phyloP scores from a whole-genome alignment of 2,888 invertebrate genomes.

The Cartodere bifasciata region DNA sequence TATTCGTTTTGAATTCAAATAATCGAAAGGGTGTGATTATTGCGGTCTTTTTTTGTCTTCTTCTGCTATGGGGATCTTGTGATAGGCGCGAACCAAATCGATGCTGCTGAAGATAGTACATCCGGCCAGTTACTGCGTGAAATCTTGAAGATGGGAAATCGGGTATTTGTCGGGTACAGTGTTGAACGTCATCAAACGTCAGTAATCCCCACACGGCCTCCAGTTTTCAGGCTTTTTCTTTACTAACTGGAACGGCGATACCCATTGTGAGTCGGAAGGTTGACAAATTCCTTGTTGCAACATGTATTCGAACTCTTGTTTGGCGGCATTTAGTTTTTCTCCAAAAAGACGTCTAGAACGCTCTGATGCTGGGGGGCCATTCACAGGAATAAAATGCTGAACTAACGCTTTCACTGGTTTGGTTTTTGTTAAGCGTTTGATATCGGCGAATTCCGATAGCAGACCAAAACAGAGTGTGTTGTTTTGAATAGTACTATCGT shows the following conservation, averaged over 20 bases:
- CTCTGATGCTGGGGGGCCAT: constrained; percentile 17
- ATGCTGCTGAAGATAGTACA: constrained; percentile 19
- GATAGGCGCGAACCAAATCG: constrained; percentile 26
- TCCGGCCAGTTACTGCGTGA: too few relatives aligned
- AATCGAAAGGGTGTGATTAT: constrained; percentile 5
- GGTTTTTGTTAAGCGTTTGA: not conserved
- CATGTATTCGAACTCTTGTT: constrained; percentile 12
- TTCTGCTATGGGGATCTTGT: constrained; percentile 23
- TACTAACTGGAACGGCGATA: constrained; percentile 24
- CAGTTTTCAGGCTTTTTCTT: constrained; percentile 25
- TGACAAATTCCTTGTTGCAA: constrained; percentile 17
- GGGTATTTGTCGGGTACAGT: constrained; percentile 37
- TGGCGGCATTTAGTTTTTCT: constrained; percentile 14
- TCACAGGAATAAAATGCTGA: constrained; percentile 16
- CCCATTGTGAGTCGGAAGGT: constrained; percentile 20
- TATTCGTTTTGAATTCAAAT: constrained; percentile 7
- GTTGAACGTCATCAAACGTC: constrained; percentile 24
- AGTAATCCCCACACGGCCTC: constrained; percentile 29
- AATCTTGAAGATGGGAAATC: constrained; percentile 24
- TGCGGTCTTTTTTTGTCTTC: constrained; percentile 21
- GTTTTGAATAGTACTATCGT: too few relatives aligned
- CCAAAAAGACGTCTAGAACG: constrained; percentile 23
- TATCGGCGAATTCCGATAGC: constrained; percentile 2
- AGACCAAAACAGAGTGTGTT: too few relatives aligned
- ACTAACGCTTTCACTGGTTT: constrained; percentile 11